phyloP scores from a whole-genome alignment of 2,113 vertebrate species.

The Upupa epops region DNA sequence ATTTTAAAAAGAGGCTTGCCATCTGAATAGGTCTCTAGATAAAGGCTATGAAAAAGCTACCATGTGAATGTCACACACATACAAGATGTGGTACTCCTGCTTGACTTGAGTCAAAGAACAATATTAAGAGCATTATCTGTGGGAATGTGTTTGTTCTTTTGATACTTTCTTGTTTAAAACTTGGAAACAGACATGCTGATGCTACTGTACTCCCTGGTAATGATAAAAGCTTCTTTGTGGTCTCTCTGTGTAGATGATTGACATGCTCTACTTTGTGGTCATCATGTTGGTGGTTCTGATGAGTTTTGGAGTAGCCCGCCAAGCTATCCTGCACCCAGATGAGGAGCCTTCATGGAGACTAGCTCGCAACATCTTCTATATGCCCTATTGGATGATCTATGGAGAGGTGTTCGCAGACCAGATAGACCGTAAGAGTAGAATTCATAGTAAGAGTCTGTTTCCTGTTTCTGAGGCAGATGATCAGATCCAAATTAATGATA shows the following conservation, averaged over 20 bases:
- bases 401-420: conserved; percentile 99
- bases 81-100: neutral
- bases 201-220: neutral
- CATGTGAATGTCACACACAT: neutral
- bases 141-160: neutral
- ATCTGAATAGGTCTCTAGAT: neutral
- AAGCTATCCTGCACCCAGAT: conserved; percentile 96
- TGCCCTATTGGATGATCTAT: conserved; percentile 99
- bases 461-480: conserved; percentile 91
- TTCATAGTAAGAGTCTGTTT: conserved; percentile 99
- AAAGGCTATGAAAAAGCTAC: neutral
- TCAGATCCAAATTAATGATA: conserved; percentile 73
- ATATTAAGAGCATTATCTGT: neutral
- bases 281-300: conserved; percentile 99
- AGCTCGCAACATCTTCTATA: conserved; percentile 99
- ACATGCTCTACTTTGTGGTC: conserved; percentile 99
- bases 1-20: neutral
- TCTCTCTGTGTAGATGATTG: conserved; percentile 87
- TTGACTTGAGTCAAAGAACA: neutral
- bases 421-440: conserved; percentile 99
- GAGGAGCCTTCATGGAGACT: conserved; percentile 97
- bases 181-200: neutral
- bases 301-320: conserved; percentile 97
- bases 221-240: neutral
- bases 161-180: neutral